phyloP scores from a whole-genome alignment of 2,888 invertebrate species.

The Nomada fabriciana region DNA sequence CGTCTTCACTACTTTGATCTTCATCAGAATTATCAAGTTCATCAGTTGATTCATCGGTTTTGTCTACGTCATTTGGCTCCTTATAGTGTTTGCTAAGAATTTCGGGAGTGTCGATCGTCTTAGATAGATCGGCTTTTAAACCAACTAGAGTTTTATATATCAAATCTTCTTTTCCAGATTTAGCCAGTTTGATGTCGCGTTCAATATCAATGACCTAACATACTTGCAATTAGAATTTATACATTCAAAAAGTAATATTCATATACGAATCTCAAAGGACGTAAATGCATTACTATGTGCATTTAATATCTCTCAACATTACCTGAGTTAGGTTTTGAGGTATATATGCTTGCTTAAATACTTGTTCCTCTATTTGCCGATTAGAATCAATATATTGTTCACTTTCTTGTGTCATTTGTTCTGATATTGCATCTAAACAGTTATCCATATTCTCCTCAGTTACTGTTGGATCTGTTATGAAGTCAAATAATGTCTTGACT shows the following conservation, averaged over 20 bases:
- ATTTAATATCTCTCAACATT: constrained; percentile 52
- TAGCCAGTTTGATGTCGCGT: constrained; percentile 92
- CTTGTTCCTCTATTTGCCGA: constrained; percentile 93
- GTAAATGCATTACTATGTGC: neutral
- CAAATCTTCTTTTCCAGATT: constrained; percentile 90
- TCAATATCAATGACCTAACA: constrained; percentile 92
- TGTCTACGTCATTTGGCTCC: constrained; percentile 55
- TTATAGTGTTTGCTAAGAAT: constrained; percentile 84
- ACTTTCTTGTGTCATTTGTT: constrained; percentile 87
- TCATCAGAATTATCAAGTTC: constrained; percentile 74
- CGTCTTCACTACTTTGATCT: constrained; percentile 70
- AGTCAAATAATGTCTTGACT: constrained; percentile 96
- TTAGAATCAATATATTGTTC: constrained; percentile 88
- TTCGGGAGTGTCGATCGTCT: constrained; percentile 89
- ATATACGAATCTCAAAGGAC: constrained; percentile 6
- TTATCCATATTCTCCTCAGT: constrained; percentile 92
- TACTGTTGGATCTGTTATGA: constrained; percentile 96
- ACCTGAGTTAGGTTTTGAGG: constrained; percentile 97
- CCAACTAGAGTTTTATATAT: constrained; percentile 95
- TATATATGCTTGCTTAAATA: constrained; percentile 97
- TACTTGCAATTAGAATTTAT: constrained; percentile 29
- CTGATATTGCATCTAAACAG: constrained; percentile 90
- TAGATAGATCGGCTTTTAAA: constrained; percentile 91
- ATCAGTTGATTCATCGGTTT: constrained; percentile 81
- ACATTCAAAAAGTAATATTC: constrained; percentile 34